Evolutionary conservation across 2,797 vertebrate genomes (phyloP).

Genomic region (Enteromius anoplus): DNA sequence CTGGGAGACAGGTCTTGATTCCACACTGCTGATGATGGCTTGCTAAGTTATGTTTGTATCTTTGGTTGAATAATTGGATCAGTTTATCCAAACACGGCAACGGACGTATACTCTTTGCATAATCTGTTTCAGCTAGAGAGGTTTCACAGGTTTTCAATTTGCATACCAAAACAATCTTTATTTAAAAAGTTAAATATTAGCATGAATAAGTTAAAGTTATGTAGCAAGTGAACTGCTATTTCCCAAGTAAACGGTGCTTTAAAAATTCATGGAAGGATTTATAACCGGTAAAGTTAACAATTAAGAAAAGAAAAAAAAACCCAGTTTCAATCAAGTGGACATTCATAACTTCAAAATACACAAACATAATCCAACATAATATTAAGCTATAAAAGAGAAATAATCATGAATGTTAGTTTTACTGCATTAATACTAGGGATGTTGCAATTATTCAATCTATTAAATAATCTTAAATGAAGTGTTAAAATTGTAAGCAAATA

Average conservation of each 20-base stretch:
- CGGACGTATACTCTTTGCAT: too few species aligned
- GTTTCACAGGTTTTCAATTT: neutral
- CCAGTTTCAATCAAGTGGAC: neutral
- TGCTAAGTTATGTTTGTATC: neutral
- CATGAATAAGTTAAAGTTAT: neutral
- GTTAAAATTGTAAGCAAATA: neutral
- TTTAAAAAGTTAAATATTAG: neutral
- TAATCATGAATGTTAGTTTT: neutral
- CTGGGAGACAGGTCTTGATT: neutral
- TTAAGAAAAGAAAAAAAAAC: neutral
- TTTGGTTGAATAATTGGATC: neutral
- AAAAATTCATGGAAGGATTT: neutral
- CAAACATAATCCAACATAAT: neutral
- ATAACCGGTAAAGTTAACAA: neutral
- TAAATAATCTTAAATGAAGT: too few species aligned
- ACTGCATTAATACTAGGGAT: neutral
- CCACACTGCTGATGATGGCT: neutral
- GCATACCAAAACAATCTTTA: neutral
- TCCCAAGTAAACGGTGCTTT: neutral
- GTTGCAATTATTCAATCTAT: neutral
- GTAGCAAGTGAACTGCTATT: neutral
- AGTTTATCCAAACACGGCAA: neutral
- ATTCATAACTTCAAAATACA: neutral
- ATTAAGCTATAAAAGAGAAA: neutral
- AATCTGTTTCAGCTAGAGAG: neutral